Evolutionary conservation across 2,888 invertebrate species (phyloP).

Genomic region (Artemia sinica): DNA sequence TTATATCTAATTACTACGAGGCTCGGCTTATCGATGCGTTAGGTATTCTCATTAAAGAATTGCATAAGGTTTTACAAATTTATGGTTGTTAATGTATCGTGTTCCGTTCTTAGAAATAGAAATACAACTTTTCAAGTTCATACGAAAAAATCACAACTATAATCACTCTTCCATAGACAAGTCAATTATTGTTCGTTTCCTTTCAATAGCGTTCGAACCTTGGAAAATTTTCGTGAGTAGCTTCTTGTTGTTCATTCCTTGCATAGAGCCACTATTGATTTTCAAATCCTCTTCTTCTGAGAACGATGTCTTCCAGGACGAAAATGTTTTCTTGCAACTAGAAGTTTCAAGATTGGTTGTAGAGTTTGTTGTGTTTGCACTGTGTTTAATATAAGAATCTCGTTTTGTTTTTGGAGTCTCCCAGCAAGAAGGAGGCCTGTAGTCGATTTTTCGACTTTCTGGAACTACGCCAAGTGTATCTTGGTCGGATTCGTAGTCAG

Average conservation of each 20-base stretch:
- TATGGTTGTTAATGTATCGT: no score
- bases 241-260: neutral
- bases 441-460: neutral
- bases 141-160: neutral
- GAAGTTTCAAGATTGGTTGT: neutral
- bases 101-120: no score
- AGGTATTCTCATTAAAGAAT: no score
- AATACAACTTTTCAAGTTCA: no score
- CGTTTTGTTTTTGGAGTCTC: neutral
- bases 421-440: slow-evolving; percentile 9
- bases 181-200: neutral
- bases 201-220: neutral
- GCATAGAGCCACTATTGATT: neutral
- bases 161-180: slow-evolving; percentile 6
- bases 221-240: neutral
- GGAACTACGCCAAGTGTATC: slow-evolving; percentile 33
- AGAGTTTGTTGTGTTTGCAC: neutral
- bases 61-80: no score
- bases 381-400: neutral
- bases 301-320: slow-evolving; percentile 1
- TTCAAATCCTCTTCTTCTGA: neutral
- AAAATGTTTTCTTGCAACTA: neutral
- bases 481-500: slow-evolving; percentile 58
- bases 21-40: no score
- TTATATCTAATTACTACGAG: no score